A percentile compares a stretch with the other conserved stretches of the same genome.
These are phyloP conservation scores for Myanophis thanlyinensis DNA, from an alignment of 2,113 vertebrate genomes.

Conservation along the genomic window DNA sequence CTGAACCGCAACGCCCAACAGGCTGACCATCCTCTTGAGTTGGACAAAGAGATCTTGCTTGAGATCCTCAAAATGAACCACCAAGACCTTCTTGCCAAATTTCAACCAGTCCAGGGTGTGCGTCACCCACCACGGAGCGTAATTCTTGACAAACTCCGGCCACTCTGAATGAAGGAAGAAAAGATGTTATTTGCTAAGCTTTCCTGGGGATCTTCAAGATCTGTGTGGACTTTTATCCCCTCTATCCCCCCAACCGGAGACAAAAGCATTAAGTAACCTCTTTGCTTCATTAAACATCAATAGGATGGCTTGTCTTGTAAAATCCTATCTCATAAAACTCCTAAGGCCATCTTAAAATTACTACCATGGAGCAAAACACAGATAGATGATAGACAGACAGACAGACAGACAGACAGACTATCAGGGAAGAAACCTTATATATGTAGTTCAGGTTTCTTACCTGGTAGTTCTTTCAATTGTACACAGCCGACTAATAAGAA, in stretches of 20 bases:
- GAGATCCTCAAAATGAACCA: constrained; percentile 93
- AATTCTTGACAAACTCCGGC: constrained; percentile 95
- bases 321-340: constrained; percentile 73
- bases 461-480: neutral
- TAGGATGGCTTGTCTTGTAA: constrained; percentile 74
- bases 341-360: constrained; percentile 71
- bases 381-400: no score
- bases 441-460: no score
- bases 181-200: neutral
- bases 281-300: constrained; percentile 68
- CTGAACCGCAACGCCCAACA: constrained; percentile 79
- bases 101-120: constrained; percentile 94
- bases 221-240: constrained; percentile 49
- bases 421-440: no score
- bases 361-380: constrained; percentile 60
- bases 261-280: constrained; percentile 56
- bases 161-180: constrained; percentile 79
- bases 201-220: neutral
- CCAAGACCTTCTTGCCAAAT: constrained; percentile 85
- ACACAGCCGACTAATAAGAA: neutral
- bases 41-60: constrained; percentile 85
- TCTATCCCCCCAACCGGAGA: neutral
- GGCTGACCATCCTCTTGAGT: constrained; percentile 87
- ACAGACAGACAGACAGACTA: no score
- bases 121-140: constrained; percentile 95